These are phyloP conservation scores for Hermodice carunculata DNA, from an alignment of 2,888 invertebrate species.

Conservation along the genomic window DNA sequence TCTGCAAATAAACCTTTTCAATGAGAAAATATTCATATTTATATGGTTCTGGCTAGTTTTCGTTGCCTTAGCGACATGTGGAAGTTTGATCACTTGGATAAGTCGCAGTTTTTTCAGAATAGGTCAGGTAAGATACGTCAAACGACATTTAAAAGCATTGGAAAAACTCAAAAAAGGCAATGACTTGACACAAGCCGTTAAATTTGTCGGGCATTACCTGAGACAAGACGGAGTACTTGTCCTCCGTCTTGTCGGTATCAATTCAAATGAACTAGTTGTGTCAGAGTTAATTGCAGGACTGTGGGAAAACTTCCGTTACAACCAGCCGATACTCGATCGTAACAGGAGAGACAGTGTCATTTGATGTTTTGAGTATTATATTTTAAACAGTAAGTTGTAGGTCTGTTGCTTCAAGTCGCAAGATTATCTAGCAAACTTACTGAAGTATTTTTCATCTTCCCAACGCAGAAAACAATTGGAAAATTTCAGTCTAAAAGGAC, in stretches of 20 bases:
- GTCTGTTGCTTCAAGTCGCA: too few species aligned
- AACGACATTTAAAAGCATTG: conserved; percentile 30
- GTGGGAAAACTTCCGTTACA: conserved; percentile 63
- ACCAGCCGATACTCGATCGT: neutral
- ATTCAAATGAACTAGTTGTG: conserved; percentile 67
- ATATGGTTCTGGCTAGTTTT: conserved; percentile 69
- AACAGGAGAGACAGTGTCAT: conserved; percentile 13
- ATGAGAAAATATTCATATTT: conserved; percentile 69
- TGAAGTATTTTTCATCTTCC: too few species aligned
- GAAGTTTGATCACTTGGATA: conserved; percentile 63
- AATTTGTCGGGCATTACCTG: conserved; percentile 65
- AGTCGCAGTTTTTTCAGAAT: neutral
- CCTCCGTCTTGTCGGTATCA: conserved; percentile 63
- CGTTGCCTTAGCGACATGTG: conserved; percentile 59
- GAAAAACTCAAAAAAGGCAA: conserved; percentile 19
- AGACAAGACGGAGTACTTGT: conserved; percentile 68
- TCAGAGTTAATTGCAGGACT: conserved; percentile 65
- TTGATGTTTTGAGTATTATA: too few species aligned
- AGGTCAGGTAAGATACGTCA: conserved; percentile 20
- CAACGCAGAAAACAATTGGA: too few species aligned
- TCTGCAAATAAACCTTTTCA: conserved; percentile 47
- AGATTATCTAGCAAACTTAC: too few species aligned
- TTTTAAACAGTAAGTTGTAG: too few species aligned
- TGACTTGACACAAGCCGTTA: conserved; percentile 40
- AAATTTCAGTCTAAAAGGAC: too few species aligned